A percentile compares a stretch with the other conserved stretches of the same genome.
Conservation (phyloP, 2,888 invertebrate species). For the Andrena bucephala region DNA sequence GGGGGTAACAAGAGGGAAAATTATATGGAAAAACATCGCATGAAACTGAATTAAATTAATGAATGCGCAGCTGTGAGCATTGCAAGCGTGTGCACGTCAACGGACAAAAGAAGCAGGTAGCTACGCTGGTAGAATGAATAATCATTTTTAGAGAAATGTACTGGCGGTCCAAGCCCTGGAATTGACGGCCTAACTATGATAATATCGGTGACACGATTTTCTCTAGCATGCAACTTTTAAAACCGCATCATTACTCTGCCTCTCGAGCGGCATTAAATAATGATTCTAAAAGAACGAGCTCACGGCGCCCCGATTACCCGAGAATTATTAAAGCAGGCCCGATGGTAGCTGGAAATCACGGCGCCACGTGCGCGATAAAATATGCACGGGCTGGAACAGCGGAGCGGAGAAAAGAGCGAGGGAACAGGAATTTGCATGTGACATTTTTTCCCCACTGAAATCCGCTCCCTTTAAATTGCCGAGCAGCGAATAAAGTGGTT, state of each 20-base stretch:
- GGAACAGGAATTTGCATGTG: slow-evolving; percentile 26
- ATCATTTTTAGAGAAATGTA: too few species aligned
- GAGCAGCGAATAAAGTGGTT: slow-evolving; percentile 3
- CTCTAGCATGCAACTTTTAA: not conserved
- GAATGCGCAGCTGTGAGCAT: too few species aligned
- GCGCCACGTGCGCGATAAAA: slow-evolving; percentile 36
- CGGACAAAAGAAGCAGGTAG: too few species aligned
- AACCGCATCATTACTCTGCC: not conserved
- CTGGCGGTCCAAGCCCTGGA: too few species aligned
- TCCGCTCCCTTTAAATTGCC: slow-evolving; percentile 18
- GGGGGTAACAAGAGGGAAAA: too few species aligned
- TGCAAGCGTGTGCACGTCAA: too few species aligned
- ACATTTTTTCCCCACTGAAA: slow-evolving; percentile 16
- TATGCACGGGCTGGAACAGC: slow-evolving; percentile 18
- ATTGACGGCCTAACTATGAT: too few species aligned
- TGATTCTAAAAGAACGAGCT: slow-evolving; percentile 22
- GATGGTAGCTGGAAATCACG: slow-evolving; percentile 23
- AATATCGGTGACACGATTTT: not conserved
- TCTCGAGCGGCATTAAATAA: not conserved
- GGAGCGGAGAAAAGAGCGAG: not conserved
- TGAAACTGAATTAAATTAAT: too few species aligned
- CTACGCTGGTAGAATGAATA: too few species aligned
- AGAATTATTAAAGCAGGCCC: slow-evolving; percentile 2
- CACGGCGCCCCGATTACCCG: slow-evolving; percentile 24
- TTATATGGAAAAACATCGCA: too few species aligned